Evolutionary conservation across 2,797 vertebrate species (phyloP), one percentile per base, ranked within the genome.

Genomic region (Muscicapa striata): DNA sequence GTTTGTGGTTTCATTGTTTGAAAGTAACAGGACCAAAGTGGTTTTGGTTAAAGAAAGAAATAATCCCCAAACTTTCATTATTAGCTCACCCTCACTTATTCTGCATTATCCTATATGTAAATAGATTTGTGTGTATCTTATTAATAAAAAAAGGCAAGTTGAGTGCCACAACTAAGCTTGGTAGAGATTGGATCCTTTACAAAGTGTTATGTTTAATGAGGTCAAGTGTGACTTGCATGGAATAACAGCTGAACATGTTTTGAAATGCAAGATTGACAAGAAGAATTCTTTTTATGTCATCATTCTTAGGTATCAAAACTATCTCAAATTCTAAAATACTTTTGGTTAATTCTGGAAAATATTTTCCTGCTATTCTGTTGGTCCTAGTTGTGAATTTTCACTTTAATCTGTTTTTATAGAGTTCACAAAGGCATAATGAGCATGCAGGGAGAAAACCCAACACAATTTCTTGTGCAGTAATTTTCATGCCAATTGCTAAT

Each of bases 401-500:
- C 30, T 93, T 73, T 54, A 84, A 61, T 76, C 21, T 79, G 15
- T 59, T 85, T 96, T 90, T 58, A 21, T 32, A 36, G 51, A 52
- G 17, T 89, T 82, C 6, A 7, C 23, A 36, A 90, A 63, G 9
- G 20, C 63, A 58, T 92, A 84, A 95, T 77, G 41, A 68, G 51
- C 54, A 15, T 26, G 23, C 2, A 22, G 38, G 21, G n/a, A 34
- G 17, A 10, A 15, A 83, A 89, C 6, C 6, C 22, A 55, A 34
- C 0, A 4, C 49, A 83, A 77, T 95, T 87, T 85, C 75, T 92
- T 75, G 75, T 82, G 58, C 32, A 34, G 88, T 73, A 85, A 90
- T 94, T 95, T 96, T 86, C 75, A 51, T 83, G 72, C 27, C 64
- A 82, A 19, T 72, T 83, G 66, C 79, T 81, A 34, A 86, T 92